phyloP scores from a whole-genome alignment of 2,113 vertebrate species.

The Phyllostomus hastatus region DNA sequence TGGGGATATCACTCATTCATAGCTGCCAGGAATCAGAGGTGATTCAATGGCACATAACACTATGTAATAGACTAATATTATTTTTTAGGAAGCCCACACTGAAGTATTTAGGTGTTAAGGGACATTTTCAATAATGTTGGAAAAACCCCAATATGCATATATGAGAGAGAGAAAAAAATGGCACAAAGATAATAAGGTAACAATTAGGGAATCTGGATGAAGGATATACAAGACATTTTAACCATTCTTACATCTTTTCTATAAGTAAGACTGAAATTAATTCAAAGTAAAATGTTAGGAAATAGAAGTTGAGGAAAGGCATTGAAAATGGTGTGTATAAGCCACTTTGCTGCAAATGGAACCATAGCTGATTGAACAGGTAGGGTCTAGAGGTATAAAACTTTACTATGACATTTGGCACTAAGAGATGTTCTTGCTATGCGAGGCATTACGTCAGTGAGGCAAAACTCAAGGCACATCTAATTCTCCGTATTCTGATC shows the following conservation, averaged over 20 bases:
- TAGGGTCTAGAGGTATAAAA: neutral
- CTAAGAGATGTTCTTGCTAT: neutral
- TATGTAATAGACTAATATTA: neutral
- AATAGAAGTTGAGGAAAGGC: neutral
- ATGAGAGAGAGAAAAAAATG: neutral
- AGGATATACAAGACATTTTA: neutral
- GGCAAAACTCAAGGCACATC: neutral
- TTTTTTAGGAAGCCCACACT: neutral
- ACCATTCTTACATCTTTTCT: neutral
- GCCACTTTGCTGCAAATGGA: neutral
- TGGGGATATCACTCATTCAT: neutral
- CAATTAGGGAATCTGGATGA: neutral
- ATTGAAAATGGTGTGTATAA: neutral
- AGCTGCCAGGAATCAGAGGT: no score
- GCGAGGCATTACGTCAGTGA: neutral
- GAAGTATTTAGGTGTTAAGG: neutral
- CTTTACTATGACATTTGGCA: neutral
- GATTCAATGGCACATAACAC: neutral
- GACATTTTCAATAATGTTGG: neutral
- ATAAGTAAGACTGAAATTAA: neutral
- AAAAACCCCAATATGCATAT: neutral
- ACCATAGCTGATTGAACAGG: neutral
- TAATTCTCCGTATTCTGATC: neutral
- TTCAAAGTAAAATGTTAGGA: neutral
- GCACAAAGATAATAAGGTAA: neutral